phyloP scores from a whole-genome alignment of 2,113 vertebrate species.

The Delphinus delphis region DNA sequence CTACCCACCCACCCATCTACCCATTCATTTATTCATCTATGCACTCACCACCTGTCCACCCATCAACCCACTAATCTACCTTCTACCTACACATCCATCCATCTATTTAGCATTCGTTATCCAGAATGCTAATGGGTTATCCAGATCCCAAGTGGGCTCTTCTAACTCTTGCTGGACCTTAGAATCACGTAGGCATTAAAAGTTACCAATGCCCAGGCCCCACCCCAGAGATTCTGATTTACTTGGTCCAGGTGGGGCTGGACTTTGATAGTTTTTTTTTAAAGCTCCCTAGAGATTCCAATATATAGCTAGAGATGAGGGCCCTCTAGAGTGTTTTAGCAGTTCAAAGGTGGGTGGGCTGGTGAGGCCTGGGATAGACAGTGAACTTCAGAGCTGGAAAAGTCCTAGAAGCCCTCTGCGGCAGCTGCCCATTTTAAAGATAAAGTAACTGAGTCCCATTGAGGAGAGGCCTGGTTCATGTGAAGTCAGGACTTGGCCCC shows the following conservation, averaged over 20 bases:
- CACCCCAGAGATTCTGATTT: background rate
- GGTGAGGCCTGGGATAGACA: fast-evolving
- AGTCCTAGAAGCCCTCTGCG: background rate
- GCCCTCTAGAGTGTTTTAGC: background rate
- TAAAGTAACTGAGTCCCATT: background rate
- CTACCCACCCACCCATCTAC: background rate
- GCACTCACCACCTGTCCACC: background rate
- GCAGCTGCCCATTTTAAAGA: background rate
- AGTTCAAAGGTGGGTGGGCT: background rate
- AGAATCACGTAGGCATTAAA: background rate
- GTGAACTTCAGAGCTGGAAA: background rate
- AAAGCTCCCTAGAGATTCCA: background rate
- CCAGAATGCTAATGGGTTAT: background rate
- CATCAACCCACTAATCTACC: background rate
- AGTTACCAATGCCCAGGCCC: background rate
- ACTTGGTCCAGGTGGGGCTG: background rate
- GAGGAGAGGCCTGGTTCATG: background rate
- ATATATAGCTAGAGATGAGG: background rate
- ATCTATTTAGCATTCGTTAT: background rate
- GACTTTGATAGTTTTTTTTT: background rate
- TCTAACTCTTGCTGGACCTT: background rate
- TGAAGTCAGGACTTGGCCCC: background rate
- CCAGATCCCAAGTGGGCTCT: background rate
- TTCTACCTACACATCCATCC: too few species aligned
- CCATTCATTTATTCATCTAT: background rate